These are phyloP conservation scores for Nerophis ophidion DNA, from an alignment of 2,113 vertebrate species.

Conservation along the genomic window DNA sequence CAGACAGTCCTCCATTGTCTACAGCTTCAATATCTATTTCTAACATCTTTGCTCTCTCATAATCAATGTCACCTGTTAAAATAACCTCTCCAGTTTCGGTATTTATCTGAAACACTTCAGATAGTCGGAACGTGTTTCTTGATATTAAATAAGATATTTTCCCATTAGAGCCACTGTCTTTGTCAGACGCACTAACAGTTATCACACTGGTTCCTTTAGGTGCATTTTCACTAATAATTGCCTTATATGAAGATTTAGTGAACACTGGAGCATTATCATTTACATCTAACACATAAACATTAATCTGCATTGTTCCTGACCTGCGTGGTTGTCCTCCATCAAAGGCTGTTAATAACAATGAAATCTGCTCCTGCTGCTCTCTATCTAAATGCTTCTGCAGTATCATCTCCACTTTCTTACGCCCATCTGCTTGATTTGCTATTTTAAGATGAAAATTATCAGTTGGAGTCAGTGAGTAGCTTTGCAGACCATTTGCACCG, in stretches of 20 bases:
- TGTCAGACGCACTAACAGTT: conserved; percentile 55
- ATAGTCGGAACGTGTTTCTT: rapidly evolving
- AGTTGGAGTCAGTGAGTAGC: conserved; percentile 61
- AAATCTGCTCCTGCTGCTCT: conserved; percentile 33
- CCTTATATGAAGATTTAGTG: conserved; percentile 58
- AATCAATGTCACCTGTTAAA: conserved; percentile 57
- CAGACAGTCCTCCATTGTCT: conserved; percentile 58
- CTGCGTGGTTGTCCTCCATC: conserved; percentile 53
- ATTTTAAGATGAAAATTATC: conserved; percentile 54
- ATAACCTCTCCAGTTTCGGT: conserved; percentile 50
- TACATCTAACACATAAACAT: conserved; percentile 74
- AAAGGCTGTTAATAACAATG: conserved; percentile 50
- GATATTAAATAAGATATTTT: conserved; percentile 63
- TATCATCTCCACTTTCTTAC: conserved; percentile 50
- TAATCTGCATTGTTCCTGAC: conserved; percentile 44
- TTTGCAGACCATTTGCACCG: conserved; percentile 67
- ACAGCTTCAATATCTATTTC: conserved; percentile 56
- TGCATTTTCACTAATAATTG: conserved; percentile 55
- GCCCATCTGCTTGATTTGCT: conserved; percentile 15
- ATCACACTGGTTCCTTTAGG: conserved; percentile 43
- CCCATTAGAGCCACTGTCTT: conserved; percentile 55
- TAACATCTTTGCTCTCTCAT: conserved; percentile 60
- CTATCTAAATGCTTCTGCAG: conserved; percentile 52
- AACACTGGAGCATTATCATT: conserved; percentile 84
- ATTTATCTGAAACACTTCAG: conserved; percentile 44